These are phyloP conservation scores for Epicauta chinensis DNA, from an alignment of 1,140 invertebrate species.

Conservation along the genomic window DNA sequence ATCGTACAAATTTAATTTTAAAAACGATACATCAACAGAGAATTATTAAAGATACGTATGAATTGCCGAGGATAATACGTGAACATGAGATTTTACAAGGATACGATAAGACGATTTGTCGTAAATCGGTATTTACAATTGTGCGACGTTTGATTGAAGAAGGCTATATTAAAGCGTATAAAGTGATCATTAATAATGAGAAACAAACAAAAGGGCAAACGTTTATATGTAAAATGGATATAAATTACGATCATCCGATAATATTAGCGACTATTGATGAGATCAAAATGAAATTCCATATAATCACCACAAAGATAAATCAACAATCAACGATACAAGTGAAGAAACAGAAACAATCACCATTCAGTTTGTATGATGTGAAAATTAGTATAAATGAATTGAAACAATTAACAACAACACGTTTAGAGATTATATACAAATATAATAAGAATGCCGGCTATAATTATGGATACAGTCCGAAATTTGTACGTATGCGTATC, in stretches of 20 bases:
- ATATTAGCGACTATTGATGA: slow-evolving; percentile 56
- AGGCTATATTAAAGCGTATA: slow-evolving; percentile 54
- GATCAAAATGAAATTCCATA: slow-evolving; percentile 54
- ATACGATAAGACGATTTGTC: slow-evolving; percentile 52
- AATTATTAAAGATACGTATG: slow-evolving; percentile 51
- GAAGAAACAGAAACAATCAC: slow-evolving; percentile 10
- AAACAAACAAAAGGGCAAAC: slow-evolving; percentile 45
- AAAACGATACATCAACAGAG: slow-evolving; percentile 50
- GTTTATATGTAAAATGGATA: slow-evolving; percentile 53
- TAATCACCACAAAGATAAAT: background rate
- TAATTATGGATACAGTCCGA: slow-evolving; percentile 45
- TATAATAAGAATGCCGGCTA: slow-evolving; percentile 8
- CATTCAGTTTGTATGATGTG: slow-evolving; percentile 21
- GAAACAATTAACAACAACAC: slow-evolving; percentile 15
- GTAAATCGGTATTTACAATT: slow-evolving; percentile 54
- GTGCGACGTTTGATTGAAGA: slow-evolving; percentile 50
- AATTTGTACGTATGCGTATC: slow-evolving; percentile 59
- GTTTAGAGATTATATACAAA: slow-evolving; percentile 7
- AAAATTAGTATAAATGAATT: slow-evolving; percentile 24
- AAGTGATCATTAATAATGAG: slow-evolving; percentile 47
- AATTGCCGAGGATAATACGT: slow-evolving; percentile 50
- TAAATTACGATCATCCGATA: slow-evolving; percentile 47
- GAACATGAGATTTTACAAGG: slow-evolving; percentile 46
- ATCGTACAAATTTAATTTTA: slow-evolving; percentile 54
- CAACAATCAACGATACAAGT: slow-evolving; percentile 2